A percentile compares a stretch with the other conserved stretches of the same genome.
Conservation (phyloP, 1,140 invertebrate genomes). For the Callitettix versicolor region DNA sequence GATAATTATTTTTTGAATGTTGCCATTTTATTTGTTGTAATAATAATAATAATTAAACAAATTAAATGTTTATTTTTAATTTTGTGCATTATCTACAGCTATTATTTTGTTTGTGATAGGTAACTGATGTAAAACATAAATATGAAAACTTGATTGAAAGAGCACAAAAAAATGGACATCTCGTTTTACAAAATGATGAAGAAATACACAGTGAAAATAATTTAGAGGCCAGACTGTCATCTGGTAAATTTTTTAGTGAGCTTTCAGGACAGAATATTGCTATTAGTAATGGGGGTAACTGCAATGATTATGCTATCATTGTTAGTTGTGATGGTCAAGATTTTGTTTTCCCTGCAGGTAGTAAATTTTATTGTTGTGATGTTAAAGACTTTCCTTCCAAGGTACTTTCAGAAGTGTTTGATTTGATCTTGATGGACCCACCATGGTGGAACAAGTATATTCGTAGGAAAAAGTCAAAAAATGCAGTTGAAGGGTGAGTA, state of each 20-base stretch:
- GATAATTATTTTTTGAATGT: too few species aligned
- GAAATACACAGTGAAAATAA: background rate
- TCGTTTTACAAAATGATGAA: too few species aligned
- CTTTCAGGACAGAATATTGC: background rate
- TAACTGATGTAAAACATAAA: too few species aligned
- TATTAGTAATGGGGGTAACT: slow-evolving; percentile 14
- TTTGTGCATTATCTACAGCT: too few species aligned
- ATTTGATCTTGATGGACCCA: slow-evolving; percentile 79
- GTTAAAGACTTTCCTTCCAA: slow-evolving; percentile 32
- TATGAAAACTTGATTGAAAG: too few species aligned
- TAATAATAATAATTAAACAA: too few species aligned
- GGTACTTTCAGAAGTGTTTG: slow-evolving; percentile 41
- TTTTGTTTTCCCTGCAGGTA: slow-evolving; percentile 35
- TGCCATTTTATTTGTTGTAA: too few species aligned
- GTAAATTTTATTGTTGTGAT: slow-evolving; percentile 38
- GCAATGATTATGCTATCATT: slow-evolving; percentile 3
- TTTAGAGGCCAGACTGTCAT: background rate
- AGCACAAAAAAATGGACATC: too few species aligned
- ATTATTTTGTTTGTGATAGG: too few species aligned
- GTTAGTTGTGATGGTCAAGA: slow-evolving; percentile 8
- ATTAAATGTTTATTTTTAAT: too few species aligned
- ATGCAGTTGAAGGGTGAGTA: slow-evolving; percentile 41
- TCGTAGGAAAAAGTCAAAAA: slow-evolving; percentile 56
- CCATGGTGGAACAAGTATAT: slow-evolving; percentile 93
- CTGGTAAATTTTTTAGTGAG: background rate